Evolutionary conservation across 2,888 invertebrate species (phyloP).

Genomic region (Apotomis capreana): DNA sequence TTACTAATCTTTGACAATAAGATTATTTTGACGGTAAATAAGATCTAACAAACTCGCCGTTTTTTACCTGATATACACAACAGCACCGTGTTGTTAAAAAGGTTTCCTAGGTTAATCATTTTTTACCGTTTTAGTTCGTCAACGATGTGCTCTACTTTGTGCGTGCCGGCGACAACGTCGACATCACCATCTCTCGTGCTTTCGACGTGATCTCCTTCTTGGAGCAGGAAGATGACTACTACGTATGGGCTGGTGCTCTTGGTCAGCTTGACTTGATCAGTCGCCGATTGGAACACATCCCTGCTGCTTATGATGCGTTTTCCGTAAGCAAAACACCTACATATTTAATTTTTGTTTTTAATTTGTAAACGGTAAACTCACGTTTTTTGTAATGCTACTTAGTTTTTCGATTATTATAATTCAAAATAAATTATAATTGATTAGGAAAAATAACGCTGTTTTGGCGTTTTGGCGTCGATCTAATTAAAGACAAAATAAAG

Average conservation of each 20-base stretch:
- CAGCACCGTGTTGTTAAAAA: too few relatives aligned
- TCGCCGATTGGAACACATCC: slow-evolving; percentile 67
- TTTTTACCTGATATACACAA: too few relatives aligned
- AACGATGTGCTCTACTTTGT: slow-evolving; percentile 90
- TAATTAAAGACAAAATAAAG: too few relatives aligned
- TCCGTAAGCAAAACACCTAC: slow-evolving; percentile 54
- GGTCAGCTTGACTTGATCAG: slow-evolving; percentile 79
- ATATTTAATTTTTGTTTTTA: neutral
- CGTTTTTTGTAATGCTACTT: too few relatives aligned
- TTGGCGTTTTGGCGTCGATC: too few relatives aligned
- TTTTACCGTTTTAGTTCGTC: slow-evolving; percentile 76
- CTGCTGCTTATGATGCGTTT: slow-evolving; percentile 60
- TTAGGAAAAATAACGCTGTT: too few relatives aligned
- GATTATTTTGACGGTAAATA: too few relatives aligned
- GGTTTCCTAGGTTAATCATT: neutral
- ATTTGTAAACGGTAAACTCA: too few relatives aligned
- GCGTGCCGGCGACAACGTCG: slow-evolving; percentile 71
- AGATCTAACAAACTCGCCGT: too few relatives aligned
- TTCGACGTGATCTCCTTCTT: slow-evolving; percentile 88
- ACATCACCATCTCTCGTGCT: slow-evolving; percentile 79
- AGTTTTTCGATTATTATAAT: too few relatives aligned
- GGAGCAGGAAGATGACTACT: slow-evolving; percentile 86
- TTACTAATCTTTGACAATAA: neutral
- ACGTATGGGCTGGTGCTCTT: slow-evolving; percentile 89
- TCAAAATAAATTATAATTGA: too few relatives aligned